Conservation (phyloP, 1,140 invertebrate species). For the Plectus sambesii region DNA sequence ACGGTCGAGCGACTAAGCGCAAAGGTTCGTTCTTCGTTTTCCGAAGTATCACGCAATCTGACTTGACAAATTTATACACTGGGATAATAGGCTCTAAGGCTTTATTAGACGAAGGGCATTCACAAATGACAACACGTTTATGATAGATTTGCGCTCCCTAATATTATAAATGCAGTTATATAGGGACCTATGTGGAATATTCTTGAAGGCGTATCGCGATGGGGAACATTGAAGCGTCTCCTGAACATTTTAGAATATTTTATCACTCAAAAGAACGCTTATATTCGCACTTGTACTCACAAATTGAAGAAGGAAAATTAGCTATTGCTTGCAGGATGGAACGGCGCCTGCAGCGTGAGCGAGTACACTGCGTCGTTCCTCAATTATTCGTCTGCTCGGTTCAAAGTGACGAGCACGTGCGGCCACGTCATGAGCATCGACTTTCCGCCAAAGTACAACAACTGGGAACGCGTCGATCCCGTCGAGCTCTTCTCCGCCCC, state of each 20-base stretch:
- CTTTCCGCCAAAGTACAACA: conserved; percentile 89
- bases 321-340: conserved; percentile 54
- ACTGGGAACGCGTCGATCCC: conserved; percentile 95
- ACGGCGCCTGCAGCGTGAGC: conserved; percentile 78
- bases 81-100: too few species aligned
- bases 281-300: background rate
- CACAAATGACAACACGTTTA: too few species aligned
- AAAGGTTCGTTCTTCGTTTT: conserved; percentile 68
- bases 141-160: too few species aligned
- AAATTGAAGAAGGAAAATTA: conserved; percentile 2
- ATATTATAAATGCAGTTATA: too few species aligned
- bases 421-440: conserved; percentile 94
- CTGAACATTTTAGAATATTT: too few species aligned
- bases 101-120: too few species aligned
- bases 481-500: conserved; percentile 80
- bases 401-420: conserved; percentile 95
- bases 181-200: too few species aligned
- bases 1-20: conserved; percentile 63
- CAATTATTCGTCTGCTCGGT: conserved; percentile 52
- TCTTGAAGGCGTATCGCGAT: too few species aligned
- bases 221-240: too few species aligned
- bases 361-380: conserved; percentile 76
- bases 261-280: too few species aligned
- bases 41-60: too few species aligned
- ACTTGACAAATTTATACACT: too few species aligned